Base-by-base conservation (phyloP, 2,797 vertebrate species). In the Psittacula echo region DNA sequence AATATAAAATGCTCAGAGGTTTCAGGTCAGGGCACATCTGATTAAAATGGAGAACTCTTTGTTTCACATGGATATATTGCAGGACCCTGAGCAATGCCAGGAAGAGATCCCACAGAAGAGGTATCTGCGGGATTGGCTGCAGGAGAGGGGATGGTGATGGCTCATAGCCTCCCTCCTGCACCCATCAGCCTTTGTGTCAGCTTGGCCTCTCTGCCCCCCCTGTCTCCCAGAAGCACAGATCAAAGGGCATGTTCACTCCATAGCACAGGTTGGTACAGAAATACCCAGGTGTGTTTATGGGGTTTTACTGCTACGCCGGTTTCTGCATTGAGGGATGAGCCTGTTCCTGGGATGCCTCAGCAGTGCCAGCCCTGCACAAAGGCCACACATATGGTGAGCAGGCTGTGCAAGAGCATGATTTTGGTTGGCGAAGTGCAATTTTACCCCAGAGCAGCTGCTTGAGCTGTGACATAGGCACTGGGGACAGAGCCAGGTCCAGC, bases 401-500 rank as follows among this genome's bases (percentile, higher is more conserved):
- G 34, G 27, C 53, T 53, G 20, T 27, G 16, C 2, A 7, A 84
- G 47, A 39, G 0, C 3, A 0, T 26, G 54, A 30, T 0, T 1
- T 19, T 41, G 27, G 1, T 14, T 41, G n/a, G 27, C 14, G 48
- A 79, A 93, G 71, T 7, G 82, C 41, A 72, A 0, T 45, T 85
- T 53, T 45, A 66, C 7, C 60, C 64, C 78, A 65, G 32, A 85
- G 51, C 44, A 60, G 44, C 82, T 61, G 41, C n/a, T 8, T 44
- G 67, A 45, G n/a, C 30, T 51, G 45, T 65, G 78, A 47, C 74
- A 32, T 0, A 0, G 39, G 7, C 48, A 39, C 12, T 10, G 27
- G 22, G 45, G 41, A 68, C 71, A 56, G 56, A 74, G 56, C 30
- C 42, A 56, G 50, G 22, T 34, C 61, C 71, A 50, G 37, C 22